phyloP scores from a whole-genome alignment of 37 sponge, comb jelly and placozoan species.

The Tethya wilhelma region DNA sequence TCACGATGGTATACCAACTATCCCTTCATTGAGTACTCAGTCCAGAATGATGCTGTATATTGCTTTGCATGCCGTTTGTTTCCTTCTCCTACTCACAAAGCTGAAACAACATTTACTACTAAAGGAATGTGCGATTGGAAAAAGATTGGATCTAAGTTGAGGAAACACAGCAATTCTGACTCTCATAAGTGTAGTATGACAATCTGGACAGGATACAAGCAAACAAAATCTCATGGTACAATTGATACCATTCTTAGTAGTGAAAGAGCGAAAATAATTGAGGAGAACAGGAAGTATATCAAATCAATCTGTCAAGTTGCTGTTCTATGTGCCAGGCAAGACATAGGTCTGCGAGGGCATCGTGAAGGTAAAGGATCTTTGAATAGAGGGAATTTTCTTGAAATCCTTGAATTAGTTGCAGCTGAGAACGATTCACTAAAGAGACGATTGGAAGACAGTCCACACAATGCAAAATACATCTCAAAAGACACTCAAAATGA shows the following conservation, averaged over 20 bases:
- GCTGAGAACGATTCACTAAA: background rate
- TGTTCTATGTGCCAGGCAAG: background rate
- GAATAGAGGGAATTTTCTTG: constrained; percentile 2
- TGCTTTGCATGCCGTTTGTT: background rate
- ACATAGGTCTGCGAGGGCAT: background rate
- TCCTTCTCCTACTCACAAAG: background rate
- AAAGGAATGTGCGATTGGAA: background rate
- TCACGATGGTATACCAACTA: background rate
- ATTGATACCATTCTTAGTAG: background rate
- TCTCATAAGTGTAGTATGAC: background rate
- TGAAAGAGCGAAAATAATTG: background rate
- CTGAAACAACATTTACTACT: background rate
- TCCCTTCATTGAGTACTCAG: background rate
- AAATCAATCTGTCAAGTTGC: background rate
- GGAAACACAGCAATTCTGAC: background rate
- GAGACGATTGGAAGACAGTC: background rate
- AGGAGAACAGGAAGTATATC: background rate
- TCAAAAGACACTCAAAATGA: background rate
- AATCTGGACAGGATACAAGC: constrained; percentile 2
- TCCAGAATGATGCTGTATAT: background rate
- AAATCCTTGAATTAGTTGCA: background rate
- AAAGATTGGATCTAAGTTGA: background rate
- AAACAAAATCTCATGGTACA: background rate
- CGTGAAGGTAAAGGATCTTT: background rate
- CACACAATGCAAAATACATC: background rate